A percentile compares a stretch with the other conserved stretches of the same genome.
phyloP scores from a whole-genome alignment of 2,113 vertebrate species.

The Pica pica region DNA sequence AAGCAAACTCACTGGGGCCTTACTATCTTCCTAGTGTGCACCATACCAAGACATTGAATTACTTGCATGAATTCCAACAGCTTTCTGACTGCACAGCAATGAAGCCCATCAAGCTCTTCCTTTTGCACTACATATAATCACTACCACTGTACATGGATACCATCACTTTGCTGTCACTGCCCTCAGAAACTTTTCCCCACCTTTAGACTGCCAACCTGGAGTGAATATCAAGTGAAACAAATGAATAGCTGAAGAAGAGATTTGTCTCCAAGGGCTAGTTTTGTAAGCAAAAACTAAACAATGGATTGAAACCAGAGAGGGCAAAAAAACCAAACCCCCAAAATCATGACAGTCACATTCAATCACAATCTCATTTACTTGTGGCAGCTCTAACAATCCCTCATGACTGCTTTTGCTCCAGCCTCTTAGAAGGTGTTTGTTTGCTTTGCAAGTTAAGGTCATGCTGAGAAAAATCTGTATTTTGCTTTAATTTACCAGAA shows the following conservation, averaged over 20 bases:
- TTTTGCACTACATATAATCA: neutral
- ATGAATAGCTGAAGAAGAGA: neutral
- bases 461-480: neutral
- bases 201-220: neutral
- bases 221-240: neutral
- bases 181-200: neutral
- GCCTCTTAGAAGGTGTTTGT: neutral
- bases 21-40: neutral
- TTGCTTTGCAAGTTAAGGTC: neutral
- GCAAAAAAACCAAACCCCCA: accelerated
- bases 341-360: neutral
- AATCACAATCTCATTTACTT: neutral
- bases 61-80: neutral
- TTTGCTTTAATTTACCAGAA: slow-evolving; percentile 14
- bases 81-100: neutral
- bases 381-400: neutral
- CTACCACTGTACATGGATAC: neutral
- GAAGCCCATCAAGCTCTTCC: neutral
- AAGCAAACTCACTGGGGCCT: neutral
- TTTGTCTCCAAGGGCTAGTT: neutral
- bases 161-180: neutral
- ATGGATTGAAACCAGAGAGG: neutral
- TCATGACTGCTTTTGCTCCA: neutral
- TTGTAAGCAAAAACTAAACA: neutral
- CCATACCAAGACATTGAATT: neutral